These are phyloP conservation scores for Ophthalmolycus amberensis DNA, from an alignment of 2,113 vertebrate species.

Conservation along the genomic window DNA sequence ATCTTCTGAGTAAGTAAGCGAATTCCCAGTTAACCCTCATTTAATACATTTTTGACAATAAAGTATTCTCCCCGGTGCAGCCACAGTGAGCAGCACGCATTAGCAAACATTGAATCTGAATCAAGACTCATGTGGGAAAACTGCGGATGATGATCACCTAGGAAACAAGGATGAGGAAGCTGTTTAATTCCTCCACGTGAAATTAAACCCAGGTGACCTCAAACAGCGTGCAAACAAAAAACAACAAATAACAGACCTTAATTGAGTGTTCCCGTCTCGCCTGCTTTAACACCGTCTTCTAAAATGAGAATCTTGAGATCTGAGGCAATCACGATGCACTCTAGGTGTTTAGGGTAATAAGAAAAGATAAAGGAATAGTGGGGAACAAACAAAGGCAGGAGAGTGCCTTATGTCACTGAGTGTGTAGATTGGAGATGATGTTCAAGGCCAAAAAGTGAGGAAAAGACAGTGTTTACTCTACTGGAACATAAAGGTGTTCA, in stretches of 20 bases:
- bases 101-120: constrained; percentile 56
- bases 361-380: constrained; percentile 30
- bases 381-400: constrained; percentile 11
- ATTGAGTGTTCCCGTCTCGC: constrained; percentile 36
- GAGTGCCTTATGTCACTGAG: constrained; percentile 9
- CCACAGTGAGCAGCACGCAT: constrained; percentile 37
- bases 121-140: constrained; percentile 50
- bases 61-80: constrained; percentile 26
- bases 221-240: constrained; percentile 35
- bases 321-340: constrained; percentile 38
- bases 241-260: constrained; percentile 49
- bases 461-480: not conserved
- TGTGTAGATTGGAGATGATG: constrained; percentile 3
- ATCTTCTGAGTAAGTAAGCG: constrained; percentile 18
- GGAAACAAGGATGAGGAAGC: constrained; percentile 70
- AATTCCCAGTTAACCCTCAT: constrained; percentile 30
- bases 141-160: constrained; percentile 66
- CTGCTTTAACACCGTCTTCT: constrained; percentile 35
- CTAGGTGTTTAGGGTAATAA: constrained; percentile 39
- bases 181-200: constrained; percentile 52
- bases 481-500: constrained; percentile 15
- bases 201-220: constrained; percentile 70
- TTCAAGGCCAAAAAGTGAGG: constrained; percentile 8
- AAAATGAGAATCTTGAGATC: constrained; percentile 45
- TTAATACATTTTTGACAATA: constrained; percentile 28